phyloP scores from a whole-genome alignment of 2,888 invertebrate genomes.

The Drosophila borealis region DNA sequence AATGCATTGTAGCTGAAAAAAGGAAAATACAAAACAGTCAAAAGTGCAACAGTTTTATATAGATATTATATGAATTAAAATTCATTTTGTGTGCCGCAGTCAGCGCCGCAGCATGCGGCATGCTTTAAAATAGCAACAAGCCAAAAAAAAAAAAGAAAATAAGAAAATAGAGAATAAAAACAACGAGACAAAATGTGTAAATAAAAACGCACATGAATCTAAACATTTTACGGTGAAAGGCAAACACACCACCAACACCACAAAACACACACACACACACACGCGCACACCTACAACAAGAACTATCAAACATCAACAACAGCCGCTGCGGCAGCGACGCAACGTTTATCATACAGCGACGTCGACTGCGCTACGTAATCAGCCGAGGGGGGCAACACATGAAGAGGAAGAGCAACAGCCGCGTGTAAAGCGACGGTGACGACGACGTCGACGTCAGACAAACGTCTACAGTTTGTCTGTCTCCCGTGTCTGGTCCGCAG shows the following conservation, averaged over 20 bases:
- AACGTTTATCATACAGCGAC: slow-evolving; percentile 34
- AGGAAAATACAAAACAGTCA: slow-evolving; percentile 23
- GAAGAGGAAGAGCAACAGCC: slow-evolving; percentile 34
- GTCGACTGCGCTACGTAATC: slow-evolving; percentile 61
- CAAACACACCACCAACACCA: slow-evolving; percentile 53
- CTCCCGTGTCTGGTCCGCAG: slow-evolving; percentile 30
- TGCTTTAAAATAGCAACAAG: slow-evolving; percentile 51
- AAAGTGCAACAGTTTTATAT: slow-evolving; percentile 37
- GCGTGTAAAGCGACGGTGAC: slow-evolving; percentile 22
- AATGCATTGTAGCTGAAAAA: slow-evolving; percentile 65
- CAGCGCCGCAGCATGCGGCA: slow-evolving; percentile 39
- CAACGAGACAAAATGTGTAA: slow-evolving; percentile 48
- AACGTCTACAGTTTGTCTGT: slow-evolving; percentile 57
- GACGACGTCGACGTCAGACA: slow-evolving; percentile 27
- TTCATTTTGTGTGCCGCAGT: slow-evolving; percentile 15
- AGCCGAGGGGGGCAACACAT: slow-evolving; percentile 24
- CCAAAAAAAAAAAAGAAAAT: slow-evolving; percentile 24
- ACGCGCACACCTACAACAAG: slow-evolving; percentile 23
- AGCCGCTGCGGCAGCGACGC: slow-evolving; percentile 25
- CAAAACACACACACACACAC: slow-evolving; percentile 15
- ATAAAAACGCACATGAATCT: slow-evolving; percentile 64
- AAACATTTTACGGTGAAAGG: slow-evolving; percentile 59
- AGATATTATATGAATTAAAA: slow-evolving; percentile 23
- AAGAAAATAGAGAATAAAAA: slow-evolving; percentile 20
- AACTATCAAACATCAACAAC: slow-evolving; percentile 62